Conservation (phyloP, 2,888 invertebrate genomes). For the Myopa tessellatipennis region DNA sequence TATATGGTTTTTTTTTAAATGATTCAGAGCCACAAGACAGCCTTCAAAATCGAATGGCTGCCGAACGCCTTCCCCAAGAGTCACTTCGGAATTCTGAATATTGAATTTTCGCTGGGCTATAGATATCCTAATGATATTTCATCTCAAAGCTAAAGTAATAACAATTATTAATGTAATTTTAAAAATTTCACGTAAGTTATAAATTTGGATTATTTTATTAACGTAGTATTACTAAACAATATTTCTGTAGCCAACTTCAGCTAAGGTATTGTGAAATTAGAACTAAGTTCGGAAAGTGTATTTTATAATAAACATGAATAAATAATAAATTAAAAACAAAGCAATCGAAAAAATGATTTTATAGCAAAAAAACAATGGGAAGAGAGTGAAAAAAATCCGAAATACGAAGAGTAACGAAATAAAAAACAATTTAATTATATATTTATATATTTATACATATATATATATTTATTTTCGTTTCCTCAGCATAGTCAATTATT, state of each 20-base stretch:
- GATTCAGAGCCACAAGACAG: constrained; percentile 70
- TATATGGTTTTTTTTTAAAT: constrained; percentile 11
- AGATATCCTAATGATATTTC: constrained; percentile 52
- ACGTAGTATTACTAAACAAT: neutral
- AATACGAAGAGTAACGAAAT: neutral
- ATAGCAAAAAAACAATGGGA: too few species aligned
- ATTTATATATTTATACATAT: constrained; percentile 14
- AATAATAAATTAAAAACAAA: neutral
- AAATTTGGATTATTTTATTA: neutral
- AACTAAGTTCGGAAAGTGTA: too few species aligned
- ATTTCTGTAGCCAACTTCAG: neutral
- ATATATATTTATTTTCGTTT: constrained; percentile 17
- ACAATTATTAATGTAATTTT: neutral
- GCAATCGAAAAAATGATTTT: neutral
- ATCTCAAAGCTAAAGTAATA: neutral
- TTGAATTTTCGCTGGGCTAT: constrained; percentile 79
- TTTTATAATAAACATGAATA: too few species aligned
- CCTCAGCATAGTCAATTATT: constrained; percentile 19
- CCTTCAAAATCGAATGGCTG: constrained; percentile 81
- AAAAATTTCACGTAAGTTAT: neutral
- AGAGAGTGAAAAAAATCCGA: too few species aligned
- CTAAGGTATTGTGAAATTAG: too few species aligned
- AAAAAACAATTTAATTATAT: neutral
- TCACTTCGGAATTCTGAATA: constrained; percentile 77
- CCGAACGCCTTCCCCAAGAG: constrained; percentile 78